Percentiles rank a stretch among this genome's conserved stretches.
These are phyloP conservation scores for Timandra comae DNA, from an alignment of 2,888 invertebrate genomes.

Conservation along the genomic window DNA sequence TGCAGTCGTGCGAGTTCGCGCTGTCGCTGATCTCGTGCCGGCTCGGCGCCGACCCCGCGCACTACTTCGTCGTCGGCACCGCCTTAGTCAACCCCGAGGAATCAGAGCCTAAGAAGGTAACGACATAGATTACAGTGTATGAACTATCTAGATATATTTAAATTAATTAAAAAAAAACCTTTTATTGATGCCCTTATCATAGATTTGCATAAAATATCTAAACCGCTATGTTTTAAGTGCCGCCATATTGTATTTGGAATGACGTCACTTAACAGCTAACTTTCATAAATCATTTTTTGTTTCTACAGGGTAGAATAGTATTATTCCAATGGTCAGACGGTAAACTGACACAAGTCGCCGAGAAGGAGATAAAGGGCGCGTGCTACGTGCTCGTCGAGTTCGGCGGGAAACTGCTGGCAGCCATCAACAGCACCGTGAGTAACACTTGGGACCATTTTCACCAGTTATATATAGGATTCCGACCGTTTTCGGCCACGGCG, in stretches of 20 bases:
- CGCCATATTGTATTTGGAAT: no score
- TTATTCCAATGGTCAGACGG: slow-evolving; percentile 94
- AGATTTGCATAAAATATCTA: no score
- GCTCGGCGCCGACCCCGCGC: slow-evolving; percentile 92
- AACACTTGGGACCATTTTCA: no score
- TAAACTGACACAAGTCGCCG: slow-evolving; percentile 89
- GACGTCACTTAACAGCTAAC: no score
- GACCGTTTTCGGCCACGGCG: no score
- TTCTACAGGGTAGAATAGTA: slow-evolving; percentile 88
- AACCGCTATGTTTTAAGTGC: no score
- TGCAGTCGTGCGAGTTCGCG: slow-evolving; percentile 93
- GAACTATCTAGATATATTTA: no score
- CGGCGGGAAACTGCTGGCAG: slow-evolving; percentile 96
- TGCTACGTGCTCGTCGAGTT: slow-evolving; percentile 96
- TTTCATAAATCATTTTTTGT: no score
- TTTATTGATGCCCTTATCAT: no score
- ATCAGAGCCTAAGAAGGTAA: slow-evolving; percentile 90
- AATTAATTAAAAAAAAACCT: no score
- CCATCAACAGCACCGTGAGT: slow-evolving; percentile 95
- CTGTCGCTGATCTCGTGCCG: slow-evolving; percentile 93
- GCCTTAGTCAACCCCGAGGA: slow-evolving; percentile 97
- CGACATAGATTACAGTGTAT: no score
- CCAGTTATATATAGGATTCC: no score
- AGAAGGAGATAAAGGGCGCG: slow-evolving; percentile 97
- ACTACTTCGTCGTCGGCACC: slow-evolving; percentile 97